phyloP scores from a whole-genome alignment of 2,113 vertebrate species.

The Nycticebus coucang region DNA sequence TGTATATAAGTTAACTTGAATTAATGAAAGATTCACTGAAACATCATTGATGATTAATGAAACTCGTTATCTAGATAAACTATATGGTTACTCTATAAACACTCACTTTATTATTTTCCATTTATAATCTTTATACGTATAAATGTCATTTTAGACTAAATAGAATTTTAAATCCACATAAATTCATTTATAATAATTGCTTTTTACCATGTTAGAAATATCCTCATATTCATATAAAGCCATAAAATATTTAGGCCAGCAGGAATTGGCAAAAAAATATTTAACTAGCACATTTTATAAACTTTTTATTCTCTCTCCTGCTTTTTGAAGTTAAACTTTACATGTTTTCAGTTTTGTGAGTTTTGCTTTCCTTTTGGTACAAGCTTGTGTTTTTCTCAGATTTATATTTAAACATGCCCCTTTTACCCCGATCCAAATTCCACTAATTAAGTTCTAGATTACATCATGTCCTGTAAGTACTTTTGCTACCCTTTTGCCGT shows the following conservation, averaged over 20 bases:
- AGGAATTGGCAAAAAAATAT: background rate
- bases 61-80: background rate
- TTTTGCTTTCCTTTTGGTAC: background rate
- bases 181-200: background rate
- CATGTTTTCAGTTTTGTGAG: background rate
- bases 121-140: background rate
- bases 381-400: background rate
- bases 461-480: rapidly evolving
- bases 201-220: background rate
- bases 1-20: background rate
- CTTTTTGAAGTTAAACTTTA: background rate
- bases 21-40: background rate
- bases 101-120: background rate
- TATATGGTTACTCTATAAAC: background rate
- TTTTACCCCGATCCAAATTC: background rate
- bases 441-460: background rate
- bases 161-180: background rate
- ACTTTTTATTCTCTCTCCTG: background rate
- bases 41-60: background rate
- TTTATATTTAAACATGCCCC: background rate
- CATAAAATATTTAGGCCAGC: background rate
- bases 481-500: background rate
- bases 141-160: background rate
- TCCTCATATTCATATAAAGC: background rate
- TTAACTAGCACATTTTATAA: background rate